phyloP scores from a whole-genome alignment of 2,888 invertebrate genomes.

The Lepidonotus clava region DNA sequence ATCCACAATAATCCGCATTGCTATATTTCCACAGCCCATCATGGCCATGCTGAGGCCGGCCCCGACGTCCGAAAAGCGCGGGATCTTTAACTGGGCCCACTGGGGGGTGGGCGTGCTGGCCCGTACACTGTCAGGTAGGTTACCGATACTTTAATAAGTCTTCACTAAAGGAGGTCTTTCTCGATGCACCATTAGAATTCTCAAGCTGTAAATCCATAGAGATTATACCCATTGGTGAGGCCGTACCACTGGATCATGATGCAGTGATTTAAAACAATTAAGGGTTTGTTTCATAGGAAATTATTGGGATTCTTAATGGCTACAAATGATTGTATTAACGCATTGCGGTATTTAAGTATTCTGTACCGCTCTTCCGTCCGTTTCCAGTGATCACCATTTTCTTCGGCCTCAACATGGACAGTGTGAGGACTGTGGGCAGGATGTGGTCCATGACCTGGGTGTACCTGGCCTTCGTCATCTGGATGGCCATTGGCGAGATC shows the following conservation, averaged over 20 bases:
- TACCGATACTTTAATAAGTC: no score
- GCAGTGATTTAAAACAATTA: no score
- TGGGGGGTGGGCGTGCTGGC: constrained; percentile 80
- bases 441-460: neutral
- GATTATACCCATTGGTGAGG: no score
- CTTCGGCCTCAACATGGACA: neutral
- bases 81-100: constrained; percentile 80
- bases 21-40: constrained; percentile 74
- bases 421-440: neutral
- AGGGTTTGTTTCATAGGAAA: no score
- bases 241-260: no score
- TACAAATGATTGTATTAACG: no score
- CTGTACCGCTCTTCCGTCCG: no score
- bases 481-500: neutral
- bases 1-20: neutral
- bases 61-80: constrained; percentile 73
- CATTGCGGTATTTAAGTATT: no score
- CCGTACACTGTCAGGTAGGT: constrained; percentile 77
- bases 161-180: no score
- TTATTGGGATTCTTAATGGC: no score
- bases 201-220: no score
- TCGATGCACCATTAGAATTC: no score
- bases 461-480: neutral
- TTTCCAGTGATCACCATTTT: constrained; percentile 42
- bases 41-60: constrained; percentile 76